Percentiles rank a stretch among this genome's conserved stretches.
phyloP scores from a whole-genome alignment of 2,113 vertebrate genomes.

The cattle (Bos taurus) region DNA sequence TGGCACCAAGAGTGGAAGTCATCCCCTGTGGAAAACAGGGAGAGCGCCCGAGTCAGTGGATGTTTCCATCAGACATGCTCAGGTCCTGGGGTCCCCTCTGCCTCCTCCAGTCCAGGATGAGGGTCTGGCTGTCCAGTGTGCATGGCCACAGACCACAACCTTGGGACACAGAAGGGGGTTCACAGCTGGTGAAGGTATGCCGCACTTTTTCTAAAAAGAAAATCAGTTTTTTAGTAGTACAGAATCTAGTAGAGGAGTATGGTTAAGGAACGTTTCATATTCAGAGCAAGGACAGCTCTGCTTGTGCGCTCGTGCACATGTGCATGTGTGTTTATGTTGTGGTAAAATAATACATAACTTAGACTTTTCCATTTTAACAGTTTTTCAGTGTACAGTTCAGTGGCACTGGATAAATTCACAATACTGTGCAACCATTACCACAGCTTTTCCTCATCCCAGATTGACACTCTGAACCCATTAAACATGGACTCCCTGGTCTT shows the following conservation, averaged over 20 bases:
- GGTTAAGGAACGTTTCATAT: neutral
- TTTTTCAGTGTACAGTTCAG: neutral
- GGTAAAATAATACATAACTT: neutral
- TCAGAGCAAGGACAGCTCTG: neutral
- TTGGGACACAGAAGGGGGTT: neutral
- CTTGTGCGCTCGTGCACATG: fast-evolving
- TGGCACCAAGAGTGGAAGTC: neutral
- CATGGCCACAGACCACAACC: neutral
- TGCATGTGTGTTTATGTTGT: neutral
- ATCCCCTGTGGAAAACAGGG: neutral
- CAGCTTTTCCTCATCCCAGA: neutral
- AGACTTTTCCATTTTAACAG: neutral
- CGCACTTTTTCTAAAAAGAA: neutral
- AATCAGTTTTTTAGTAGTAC: neutral
- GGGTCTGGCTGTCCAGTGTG: neutral
- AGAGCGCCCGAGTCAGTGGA: neutral
- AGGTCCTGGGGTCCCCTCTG: neutral
- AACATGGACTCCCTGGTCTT: neutral
- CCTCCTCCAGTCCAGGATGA: neutral
- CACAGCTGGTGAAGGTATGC: neutral
- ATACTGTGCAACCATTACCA: neutral
- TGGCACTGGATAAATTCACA: neutral
- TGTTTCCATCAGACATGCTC: neutral
- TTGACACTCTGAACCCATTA: neutral
- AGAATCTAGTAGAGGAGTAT: neutral